Conservation (phyloP, 2,113 vertebrate genomes). For the Pituophis catenifer region DNA sequence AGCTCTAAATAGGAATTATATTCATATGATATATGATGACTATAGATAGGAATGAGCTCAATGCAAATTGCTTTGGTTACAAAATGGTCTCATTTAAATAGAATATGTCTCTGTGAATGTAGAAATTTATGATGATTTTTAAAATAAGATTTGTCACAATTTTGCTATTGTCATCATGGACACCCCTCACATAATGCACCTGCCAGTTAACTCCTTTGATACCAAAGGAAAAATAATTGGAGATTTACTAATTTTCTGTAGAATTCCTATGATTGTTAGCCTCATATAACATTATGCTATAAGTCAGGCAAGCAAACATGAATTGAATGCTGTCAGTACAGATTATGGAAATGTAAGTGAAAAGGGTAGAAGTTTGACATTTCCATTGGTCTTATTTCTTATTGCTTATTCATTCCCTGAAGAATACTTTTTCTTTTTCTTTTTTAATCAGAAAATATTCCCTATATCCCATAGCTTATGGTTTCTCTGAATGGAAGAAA, state of each 20-base stretch:
- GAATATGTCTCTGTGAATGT: neutral
- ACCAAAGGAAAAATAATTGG: neutral
- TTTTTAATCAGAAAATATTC: neutral
- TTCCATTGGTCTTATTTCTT: neutral
- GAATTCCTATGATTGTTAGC: neutral
- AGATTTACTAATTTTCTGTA: slow-evolving; percentile 1
- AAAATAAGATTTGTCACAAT: neutral
- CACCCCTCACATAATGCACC: neutral
- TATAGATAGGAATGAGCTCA: neutral
- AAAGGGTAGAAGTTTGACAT: neutral
- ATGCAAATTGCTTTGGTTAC: neutral
- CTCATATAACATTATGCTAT: neutral
- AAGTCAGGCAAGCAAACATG: neutral
- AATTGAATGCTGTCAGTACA: neutral
- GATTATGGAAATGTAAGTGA: slow-evolving; percentile 9
- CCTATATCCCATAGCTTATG: neutral
- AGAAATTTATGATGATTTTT: neutral
- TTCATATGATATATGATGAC: neutral
- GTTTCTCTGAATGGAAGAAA: neutral
- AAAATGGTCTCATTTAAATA: neutral
- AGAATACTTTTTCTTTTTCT: neutral
- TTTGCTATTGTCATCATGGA: neutral
- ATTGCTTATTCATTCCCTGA: neutral
- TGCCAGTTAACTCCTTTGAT: neutral
- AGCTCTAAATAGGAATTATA: neutral